phyloP scores from a whole-genome alignment of 2,113 vertebrate genomes.

The Sturnira hondurensis region DNA sequence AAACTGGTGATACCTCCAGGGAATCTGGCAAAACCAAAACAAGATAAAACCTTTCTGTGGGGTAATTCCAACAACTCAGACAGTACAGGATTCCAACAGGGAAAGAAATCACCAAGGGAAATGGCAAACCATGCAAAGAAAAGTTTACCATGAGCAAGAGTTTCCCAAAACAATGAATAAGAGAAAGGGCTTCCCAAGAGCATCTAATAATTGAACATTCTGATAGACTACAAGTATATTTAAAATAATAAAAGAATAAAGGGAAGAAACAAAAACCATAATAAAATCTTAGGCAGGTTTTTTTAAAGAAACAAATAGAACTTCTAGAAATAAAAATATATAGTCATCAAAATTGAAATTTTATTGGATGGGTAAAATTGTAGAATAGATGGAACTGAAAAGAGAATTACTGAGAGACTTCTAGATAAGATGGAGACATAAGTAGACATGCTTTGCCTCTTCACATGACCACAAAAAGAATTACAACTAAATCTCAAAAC shows the following conservation, averaged over 20 bases:
- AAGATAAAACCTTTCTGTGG: not conserved
- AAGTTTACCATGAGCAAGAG: not conserved
- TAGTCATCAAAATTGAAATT: not conserved
- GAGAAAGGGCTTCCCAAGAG: not conserved
- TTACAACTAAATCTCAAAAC: too few relatives aligned
- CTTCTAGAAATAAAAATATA: conserved; percentile 11
- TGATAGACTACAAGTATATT: not conserved
- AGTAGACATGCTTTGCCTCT: too few relatives aligned
- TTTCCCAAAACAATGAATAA: not conserved
- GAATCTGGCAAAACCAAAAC: not conserved
- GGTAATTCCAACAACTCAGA: not conserved
- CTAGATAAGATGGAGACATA: too few relatives aligned
- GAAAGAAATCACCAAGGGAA: conserved; percentile 7
- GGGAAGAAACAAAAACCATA: not conserved
- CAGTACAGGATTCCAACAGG: not conserved
- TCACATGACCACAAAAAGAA: too few relatives aligned
- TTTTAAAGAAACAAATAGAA: conserved; percentile 17
- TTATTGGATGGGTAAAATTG: not conserved
- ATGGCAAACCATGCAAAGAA: not conserved
- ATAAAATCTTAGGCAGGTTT: not conserved
- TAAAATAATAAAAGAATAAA: conserved; percentile 28
- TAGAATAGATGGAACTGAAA: conserved; percentile 12
- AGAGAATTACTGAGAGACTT: not conserved
- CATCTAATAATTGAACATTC: not conserved
- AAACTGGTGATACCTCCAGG: not conserved